phyloP scores from a whole-genome alignment of 2,113 vertebrate genomes.

The Scortum barcoo region DNA sequence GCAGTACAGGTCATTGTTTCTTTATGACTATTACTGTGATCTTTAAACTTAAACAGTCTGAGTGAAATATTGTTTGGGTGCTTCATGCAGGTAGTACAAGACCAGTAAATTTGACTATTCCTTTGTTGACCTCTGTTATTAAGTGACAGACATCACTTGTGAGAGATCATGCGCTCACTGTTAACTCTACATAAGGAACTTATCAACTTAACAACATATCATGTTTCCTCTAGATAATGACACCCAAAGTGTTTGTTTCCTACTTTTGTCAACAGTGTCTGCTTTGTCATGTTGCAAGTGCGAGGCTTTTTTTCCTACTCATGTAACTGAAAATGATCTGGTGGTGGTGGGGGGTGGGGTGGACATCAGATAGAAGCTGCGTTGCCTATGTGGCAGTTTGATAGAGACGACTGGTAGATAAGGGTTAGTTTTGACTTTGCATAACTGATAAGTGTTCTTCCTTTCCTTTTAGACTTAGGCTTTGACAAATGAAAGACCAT shows the following conservation, averaged over 20 bases:
- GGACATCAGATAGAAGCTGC: neutral
- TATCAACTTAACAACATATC: neutral
- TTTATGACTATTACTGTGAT: neutral
- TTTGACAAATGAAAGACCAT: neutral
- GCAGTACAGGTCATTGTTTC: neutral
- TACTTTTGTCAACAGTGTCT: neutral
- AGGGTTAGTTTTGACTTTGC: neutral
- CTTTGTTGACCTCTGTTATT: neutral
- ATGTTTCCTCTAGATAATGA: slow-evolving; percentile 16
- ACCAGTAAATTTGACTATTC: neutral
- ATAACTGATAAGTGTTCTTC: neutral
- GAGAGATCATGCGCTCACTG: neutral
- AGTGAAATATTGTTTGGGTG: neutral
- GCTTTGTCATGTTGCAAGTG: neutral
- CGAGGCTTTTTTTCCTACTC: neutral
- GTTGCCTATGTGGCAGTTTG: neutral
- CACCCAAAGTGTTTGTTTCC: neutral
- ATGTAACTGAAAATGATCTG: neutral
- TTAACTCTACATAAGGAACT: neutral
- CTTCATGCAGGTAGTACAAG: neutral
- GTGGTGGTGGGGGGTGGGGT: no score
- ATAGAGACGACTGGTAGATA: neutral
- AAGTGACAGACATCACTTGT: neutral
- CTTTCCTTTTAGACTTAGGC: neutral
- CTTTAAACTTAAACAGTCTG: neutral